A percentile compares a stretch with the other conserved stretches of the same genome.
These are phyloP conservation scores for Syngnathus floridae DNA, from an alignment of 2,113 vertebrate genomes.

Conservation along the genomic window DNA sequence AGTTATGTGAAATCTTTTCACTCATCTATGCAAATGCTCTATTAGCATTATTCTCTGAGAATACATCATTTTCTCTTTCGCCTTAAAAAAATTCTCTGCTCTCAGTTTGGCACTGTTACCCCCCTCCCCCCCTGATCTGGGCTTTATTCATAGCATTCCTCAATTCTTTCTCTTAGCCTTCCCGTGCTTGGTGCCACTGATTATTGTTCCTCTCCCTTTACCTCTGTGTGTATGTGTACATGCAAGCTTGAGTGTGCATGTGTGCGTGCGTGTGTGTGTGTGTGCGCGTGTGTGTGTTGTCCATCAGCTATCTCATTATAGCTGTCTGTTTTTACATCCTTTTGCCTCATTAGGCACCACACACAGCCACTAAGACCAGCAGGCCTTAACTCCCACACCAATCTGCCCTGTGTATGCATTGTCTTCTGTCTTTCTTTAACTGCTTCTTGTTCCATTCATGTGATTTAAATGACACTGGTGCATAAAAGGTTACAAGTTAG, in stretches of 20 bases:
- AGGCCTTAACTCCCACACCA: constrained; percentile 66
- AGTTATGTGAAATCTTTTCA: constrained; percentile 6
- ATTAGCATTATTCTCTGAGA: constrained; percentile 26
- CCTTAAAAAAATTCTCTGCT: constrained; percentile 5
- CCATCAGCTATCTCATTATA: constrained; percentile 73
- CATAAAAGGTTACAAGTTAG: neutral
- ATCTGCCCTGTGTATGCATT: constrained; percentile 43
- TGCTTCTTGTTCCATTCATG: constrained; percentile 3
- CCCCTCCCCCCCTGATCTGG: constrained; percentile 11
- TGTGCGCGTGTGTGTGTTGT: constrained; percentile 25
- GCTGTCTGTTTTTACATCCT: constrained; percentile 73
- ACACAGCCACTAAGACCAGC: constrained; percentile 67
- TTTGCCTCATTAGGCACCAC: constrained; percentile 71
- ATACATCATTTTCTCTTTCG: constrained; percentile 20
- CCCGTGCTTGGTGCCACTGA: constrained; percentile 27
- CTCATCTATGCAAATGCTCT: constrained; percentile 11
- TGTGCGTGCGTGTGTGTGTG: neutral
- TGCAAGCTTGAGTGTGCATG: constrained; percentile 7
- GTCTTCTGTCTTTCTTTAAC: neutral
- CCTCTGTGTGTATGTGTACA: constrained; percentile 19
- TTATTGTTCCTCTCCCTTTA: constrained; percentile 32
- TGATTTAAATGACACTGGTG: neutral
- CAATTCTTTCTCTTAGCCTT: constrained; percentile 17
- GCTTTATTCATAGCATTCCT: constrained; percentile 38
- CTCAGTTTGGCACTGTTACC: constrained; percentile 11